Base-by-base conservation (phyloP, 2,888 invertebrate genomes). In the Thymelicus sylvestris region DNA sequence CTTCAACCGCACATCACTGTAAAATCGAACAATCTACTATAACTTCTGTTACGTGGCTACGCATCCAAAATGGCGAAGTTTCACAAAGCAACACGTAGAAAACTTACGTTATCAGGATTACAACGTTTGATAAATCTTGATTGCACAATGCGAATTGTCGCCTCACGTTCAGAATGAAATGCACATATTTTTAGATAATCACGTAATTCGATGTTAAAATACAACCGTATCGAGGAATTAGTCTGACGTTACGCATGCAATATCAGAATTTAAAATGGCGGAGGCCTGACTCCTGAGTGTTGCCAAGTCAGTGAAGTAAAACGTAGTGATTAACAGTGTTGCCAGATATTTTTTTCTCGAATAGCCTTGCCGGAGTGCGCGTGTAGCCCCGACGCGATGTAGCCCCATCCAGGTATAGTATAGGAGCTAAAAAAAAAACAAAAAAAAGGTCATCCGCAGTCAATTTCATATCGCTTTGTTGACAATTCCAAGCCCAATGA, bases 31-130 rank as follows among this genome's bases (percentile, higher is more conserved):
- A 82, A 82, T 24, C n/a, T 55, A 55, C 10, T 55, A 5, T 24
- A 83, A 84, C 77, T 78, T 66, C 72, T 73, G 82, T 88, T 90
- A 91, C 91, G 91, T 92, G 88, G 88, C 84, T 83, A 76, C 68
- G 66, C 72, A 76, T 77, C 78, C 88, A 92, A 92, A 82, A 93
- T 92, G 93, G 93, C 92, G 92, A 86, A 66, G 78, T 61, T 68
- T 67, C 69, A 75, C 80, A 80, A 85, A 77, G 74, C 72, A 81
- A 82, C 85, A 87, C 86, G 85, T 82, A 84, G 72, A 74, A 76
- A 85, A 92, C 92, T 93, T 91, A 93, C 92, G 84, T 87, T 92
- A 89, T 87, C 87, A 78, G 74, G 82, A 82, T 88, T 82, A 77
- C 80, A 80, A 82, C 75, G 77, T 76, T 78, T 76, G 71, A 71